A percentile compares a stretch with the other conserved stretches of the same genome.
These are phyloP conservation scores for Parazoanthus swiftii DNA, from an alignment of 92 coral and sea anemone genomes.

Conservation along the genomic window DNA sequence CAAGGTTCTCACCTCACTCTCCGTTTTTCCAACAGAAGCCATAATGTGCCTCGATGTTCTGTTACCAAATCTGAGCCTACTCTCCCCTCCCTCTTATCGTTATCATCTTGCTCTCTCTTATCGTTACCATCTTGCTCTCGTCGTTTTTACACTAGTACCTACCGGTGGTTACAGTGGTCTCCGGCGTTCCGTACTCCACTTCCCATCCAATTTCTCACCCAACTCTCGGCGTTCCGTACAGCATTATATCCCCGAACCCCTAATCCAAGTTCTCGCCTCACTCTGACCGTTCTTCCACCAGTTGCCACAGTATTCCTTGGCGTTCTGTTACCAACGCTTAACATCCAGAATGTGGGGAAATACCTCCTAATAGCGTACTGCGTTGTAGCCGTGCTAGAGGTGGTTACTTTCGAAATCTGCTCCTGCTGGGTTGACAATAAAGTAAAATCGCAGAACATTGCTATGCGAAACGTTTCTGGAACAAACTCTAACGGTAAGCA, in stretches of 20 bases:
- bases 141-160: too few relatives aligned
- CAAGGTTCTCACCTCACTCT: not conserved
- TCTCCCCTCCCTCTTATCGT: too few relatives aligned
- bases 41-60: constrained; percentile 19
- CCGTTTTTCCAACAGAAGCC: not conserved
- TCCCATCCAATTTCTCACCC: too few relatives aligned
- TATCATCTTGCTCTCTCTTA: too few relatives aligned
- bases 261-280: not conserved
- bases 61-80: constrained; percentile 12
- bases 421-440: not conserved
- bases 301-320: constrained; percentile 27
- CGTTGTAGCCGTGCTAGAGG: not conserved
- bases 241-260: not conserved
- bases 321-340: constrained; percentile 18
- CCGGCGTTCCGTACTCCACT: too few relatives aligned
- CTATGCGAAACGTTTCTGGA: constrained; percentile 21
- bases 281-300: not conserved
- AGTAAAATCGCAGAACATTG: not conserved
- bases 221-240: not conserved
- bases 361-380: constrained; percentile 24
- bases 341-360: not conserved
- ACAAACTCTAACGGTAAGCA: constrained; percentile 17
- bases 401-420: constrained; percentile 7
- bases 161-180: too few relatives aligned
- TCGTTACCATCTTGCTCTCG: too few relatives aligned